Base-by-base conservation (phyloP, 2,888 invertebrate species). In the Caenorhabditis sp. region DNA sequence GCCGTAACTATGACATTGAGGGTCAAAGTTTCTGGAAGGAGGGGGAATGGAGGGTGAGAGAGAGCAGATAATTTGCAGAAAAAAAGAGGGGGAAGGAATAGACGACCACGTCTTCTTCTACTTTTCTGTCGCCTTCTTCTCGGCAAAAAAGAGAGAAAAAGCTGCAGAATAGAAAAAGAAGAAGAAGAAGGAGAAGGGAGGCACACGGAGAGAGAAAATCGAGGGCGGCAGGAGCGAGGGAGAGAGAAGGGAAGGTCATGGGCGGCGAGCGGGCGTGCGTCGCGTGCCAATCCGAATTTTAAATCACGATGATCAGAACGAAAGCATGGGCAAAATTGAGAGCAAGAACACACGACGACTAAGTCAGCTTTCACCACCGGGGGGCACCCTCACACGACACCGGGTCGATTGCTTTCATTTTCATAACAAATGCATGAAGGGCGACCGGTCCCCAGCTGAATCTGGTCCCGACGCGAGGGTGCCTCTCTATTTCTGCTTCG, bases 231-330 rank as follows among this genome's bases (percentile, higher is more conserved):
- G 47, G 28, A 37, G n/a, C n/a, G n/a, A n/a, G n/a, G 32, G 28
- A 15, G 64, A 51, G 35, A 40, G 47, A 44, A 50, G 32, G 22
- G 76, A 76, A 53, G 67, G 74, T 74, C 60, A 67, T 53, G 53
- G 32, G 37, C 65, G 35, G 32, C 64, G 28, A 24, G 68, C 44
- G 28, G 56, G 32, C 35, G 47, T 62, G 62, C 77, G 77, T 69
- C 64, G 77, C 78, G 70, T 70, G 78, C 50, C 78, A 71, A 79
- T 79, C 70, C 78, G 70, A 79, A 79, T 79, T 79, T 79, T 71
- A 70, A 70, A 79, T 70, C 78, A 70, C 44, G 69, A 78, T 64
- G 64, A 78, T 69, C 62, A 78, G 56, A 62, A 76, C 47, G 44
- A 58, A 35, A 44, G 47, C 40, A 47, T 20, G 32, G n/a, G 53